These are phyloP conservation scores for Gymnosoma rotundatum DNA, from an alignment of 2,888 invertebrate genomes.

Conservation along the genomic window DNA sequence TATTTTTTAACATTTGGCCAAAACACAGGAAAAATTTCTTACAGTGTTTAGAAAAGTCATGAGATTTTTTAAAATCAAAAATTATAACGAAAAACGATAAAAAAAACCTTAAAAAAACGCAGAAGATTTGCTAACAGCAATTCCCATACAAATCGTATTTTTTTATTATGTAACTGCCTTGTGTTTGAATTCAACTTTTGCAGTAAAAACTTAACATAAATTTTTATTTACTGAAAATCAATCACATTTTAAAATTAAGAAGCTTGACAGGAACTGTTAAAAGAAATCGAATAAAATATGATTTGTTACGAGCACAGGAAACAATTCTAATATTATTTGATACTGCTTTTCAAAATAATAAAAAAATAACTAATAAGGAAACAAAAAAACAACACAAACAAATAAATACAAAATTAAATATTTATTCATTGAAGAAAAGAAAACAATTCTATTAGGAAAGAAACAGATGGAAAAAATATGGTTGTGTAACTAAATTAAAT, in stretches of 20 bases:
- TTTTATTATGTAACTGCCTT: no score
- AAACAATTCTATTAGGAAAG: slow-evolving; percentile 27
- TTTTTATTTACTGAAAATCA: slow-evolving; percentile 55
- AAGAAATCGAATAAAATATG: slow-evolving; percentile 47
- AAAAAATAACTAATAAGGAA: slow-evolving; percentile 39
- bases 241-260: slow-evolving; percentile 51
- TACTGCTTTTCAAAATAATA: not conserved
- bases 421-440: not conserved
- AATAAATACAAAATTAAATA: slow-evolving; percentile 30
- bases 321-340: slow-evolving; percentile 53
- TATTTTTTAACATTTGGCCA: no score
- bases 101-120: no score
- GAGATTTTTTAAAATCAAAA: no score
- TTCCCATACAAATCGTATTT: no score
- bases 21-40: no score
- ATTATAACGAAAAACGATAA: no score
- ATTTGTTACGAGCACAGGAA: slow-evolving; percentile 64
- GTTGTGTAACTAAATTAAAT: slow-evolving; percentile 24
- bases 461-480: not conserved
- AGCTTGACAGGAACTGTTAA: slow-evolving; percentile 61
- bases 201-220: no score
- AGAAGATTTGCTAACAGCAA: no score
- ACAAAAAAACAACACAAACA: slow-evolving; percentile 19
- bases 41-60: no score
- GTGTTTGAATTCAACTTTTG: no score